These are phyloP conservation scores for Rhagophthalmus giganteus DNA, from an alignment of 2,888 invertebrate genomes.

Conservation along the genomic window DNA sequence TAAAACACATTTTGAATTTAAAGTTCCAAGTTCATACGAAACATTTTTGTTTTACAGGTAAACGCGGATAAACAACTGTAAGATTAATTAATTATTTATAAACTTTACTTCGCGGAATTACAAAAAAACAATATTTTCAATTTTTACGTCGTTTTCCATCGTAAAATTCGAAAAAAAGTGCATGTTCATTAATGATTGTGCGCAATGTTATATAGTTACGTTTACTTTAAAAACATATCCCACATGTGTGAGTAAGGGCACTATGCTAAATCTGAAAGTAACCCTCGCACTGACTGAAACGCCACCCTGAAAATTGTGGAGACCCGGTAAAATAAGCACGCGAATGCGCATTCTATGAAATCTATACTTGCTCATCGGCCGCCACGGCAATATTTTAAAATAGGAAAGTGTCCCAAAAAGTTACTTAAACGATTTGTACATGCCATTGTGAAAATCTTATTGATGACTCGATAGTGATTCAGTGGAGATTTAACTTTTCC, in stretches of 20 bases:
- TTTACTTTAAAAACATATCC: slow-evolving; percentile 36
- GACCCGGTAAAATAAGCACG: slow-evolving; percentile 35
- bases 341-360: slow-evolving; percentile 39
- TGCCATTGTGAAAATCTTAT: slow-evolving; percentile 24
- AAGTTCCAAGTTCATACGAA: slow-evolving; percentile 13
- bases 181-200: slow-evolving; percentile 12
- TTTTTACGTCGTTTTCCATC: slow-evolving; percentile 23
- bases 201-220: slow-evolving; percentile 24
- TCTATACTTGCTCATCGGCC: slow-evolving; percentile 38
- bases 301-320: slow-evolving; percentile 41
- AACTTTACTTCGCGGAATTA: slow-evolving; percentile 1
- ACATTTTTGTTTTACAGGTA: slow-evolving; percentile 9
- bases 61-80: not conserved
- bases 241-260: slow-evolving; percentile 28
- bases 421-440: slow-evolving; percentile 27
- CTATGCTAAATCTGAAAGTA: slow-evolving; percentile 36
- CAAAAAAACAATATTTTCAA: slow-evolving; percentile 4
- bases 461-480: slow-evolving; percentile 15
- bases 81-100: not conserved
- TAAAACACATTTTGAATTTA: slow-evolving; percentile 13
- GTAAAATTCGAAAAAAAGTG: slow-evolving; percentile 10
- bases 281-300: slow-evolving; percentile 39
- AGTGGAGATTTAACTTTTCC: slow-evolving; percentile 10
- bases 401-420: slow-evolving; percentile 32
- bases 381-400: slow-evolving; percentile 33